Conservation (phyloP, 2,113 vertebrate species). For the Scopus umbretta region DNA sequence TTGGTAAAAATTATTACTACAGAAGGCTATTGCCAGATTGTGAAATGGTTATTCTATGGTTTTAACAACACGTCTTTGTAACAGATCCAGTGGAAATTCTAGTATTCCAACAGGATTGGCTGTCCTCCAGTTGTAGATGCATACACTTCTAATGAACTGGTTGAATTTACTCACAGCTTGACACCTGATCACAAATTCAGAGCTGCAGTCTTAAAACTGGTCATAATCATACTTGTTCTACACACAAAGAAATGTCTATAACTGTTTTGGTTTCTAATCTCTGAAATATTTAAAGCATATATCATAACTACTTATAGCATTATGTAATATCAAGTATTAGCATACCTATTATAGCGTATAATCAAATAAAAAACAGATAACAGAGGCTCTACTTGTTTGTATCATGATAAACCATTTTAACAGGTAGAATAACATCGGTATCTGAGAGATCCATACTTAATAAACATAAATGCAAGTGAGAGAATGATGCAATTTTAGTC, state of each 20-base stretch:
- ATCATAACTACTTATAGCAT: neutral
- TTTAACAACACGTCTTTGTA: neutral
- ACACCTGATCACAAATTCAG: neutral
- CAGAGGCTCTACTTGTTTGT: neutral
- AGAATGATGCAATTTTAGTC: neutral
- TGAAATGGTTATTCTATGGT: neutral
- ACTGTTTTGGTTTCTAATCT: neutral
- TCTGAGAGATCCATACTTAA: neutral
- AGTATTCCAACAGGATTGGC: neutral
- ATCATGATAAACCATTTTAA: neutral
- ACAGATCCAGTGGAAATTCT: neutral
- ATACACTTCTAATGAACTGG: neutral
- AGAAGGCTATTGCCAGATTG: neutral
- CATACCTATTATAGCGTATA: neutral
- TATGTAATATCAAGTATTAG: neutral
- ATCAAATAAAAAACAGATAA: neutral
- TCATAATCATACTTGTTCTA: neutral
- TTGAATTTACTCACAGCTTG: neutral
- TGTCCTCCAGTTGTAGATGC: neutral
- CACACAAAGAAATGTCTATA: neutral
- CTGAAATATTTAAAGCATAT: neutral
- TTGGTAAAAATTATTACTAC: neutral
- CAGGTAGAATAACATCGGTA: neutral
- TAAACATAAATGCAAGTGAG: neutral
- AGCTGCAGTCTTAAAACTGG: neutral